Conservation (phyloP, 2,113 vertebrate species). For the Puffinus mauretanicus region DNA sequence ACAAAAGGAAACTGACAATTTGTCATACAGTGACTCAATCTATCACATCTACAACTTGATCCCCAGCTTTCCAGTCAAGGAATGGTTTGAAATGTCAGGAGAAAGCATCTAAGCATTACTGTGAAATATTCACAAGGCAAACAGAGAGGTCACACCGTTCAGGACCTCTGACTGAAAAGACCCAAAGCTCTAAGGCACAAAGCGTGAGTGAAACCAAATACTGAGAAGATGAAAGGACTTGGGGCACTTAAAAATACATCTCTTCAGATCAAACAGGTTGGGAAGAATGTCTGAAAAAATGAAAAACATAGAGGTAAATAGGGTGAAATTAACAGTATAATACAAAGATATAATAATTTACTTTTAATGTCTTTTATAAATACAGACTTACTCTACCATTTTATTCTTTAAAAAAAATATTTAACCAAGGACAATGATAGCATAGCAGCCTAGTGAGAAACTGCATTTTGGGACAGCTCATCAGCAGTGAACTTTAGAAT, state of each 20-base stretch:
- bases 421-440: not conserved
- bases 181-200: not conserved
- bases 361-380: not conserved
- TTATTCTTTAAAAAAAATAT: not conserved
- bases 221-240: not conserved
- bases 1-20: slow-evolving; percentile 1
- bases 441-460: not conserved
- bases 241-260: not conserved
- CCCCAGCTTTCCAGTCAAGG: not conserved
- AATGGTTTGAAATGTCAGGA: not conserved
- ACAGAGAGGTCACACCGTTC: not conserved
- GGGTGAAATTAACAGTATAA: not conserved
- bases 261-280: not conserved
- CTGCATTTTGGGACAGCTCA: not conserved
- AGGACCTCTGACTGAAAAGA: not conserved
- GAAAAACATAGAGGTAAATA: not conserved
- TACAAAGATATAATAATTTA: not conserved
- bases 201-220: not conserved
- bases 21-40: not conserved
- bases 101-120: not conserved
- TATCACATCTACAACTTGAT: not conserved
- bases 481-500: not conserved
- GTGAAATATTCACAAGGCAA: not conserved
- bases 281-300: not conserved
- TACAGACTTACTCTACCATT: not conserved